These are phyloP conservation scores for Drosophila nigrodunni DNA, from an alignment of 1,140 invertebrate species.

Conservation along the genomic window DNA sequence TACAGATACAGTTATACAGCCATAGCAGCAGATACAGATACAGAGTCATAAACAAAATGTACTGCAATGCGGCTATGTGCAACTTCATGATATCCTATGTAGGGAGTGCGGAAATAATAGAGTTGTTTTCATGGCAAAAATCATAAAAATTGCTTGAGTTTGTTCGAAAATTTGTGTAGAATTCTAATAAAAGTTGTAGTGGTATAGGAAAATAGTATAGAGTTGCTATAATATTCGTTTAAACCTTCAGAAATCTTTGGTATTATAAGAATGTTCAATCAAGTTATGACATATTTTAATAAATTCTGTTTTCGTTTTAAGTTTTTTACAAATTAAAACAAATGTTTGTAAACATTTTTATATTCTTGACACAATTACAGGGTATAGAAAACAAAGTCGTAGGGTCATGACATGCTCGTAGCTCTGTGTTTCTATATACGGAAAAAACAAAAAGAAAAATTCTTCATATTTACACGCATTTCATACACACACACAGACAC, in stretches of 20 bases:
- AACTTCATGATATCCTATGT: constrained; percentile 7
- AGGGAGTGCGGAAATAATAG: too few relatives aligned
- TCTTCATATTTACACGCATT: constrained; percentile 76
- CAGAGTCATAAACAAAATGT: constrained; percentile 21
- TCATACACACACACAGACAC: constrained; percentile 46
- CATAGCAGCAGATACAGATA: constrained; percentile 2
- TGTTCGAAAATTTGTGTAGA: too few relatives aligned
- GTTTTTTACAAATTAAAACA: neutral
- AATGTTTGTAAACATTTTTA: neutral
- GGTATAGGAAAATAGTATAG: too few relatives aligned
- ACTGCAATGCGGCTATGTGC: neutral
- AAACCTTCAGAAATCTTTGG: too few relatives aligned
- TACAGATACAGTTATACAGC: constrained; percentile 16
- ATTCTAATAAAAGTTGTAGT: too few relatives aligned
- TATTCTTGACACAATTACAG: neutral
- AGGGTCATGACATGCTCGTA: constrained; percentile 32
- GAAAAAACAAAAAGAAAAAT: constrained; percentile 47
- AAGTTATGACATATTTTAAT: too few relatives aligned
- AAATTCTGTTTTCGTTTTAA: neutral
- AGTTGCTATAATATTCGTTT: too few relatives aligned
- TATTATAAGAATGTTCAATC: too few relatives aligned
- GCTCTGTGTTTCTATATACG: constrained; percentile 40
- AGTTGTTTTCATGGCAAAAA: too few relatives aligned
- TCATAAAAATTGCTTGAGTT: too few relatives aligned
- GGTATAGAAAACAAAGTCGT: constrained; percentile 22